Base-by-base conservation (phyloP, 2,888 invertebrate species). In the Melipona bicolor region DNA sequence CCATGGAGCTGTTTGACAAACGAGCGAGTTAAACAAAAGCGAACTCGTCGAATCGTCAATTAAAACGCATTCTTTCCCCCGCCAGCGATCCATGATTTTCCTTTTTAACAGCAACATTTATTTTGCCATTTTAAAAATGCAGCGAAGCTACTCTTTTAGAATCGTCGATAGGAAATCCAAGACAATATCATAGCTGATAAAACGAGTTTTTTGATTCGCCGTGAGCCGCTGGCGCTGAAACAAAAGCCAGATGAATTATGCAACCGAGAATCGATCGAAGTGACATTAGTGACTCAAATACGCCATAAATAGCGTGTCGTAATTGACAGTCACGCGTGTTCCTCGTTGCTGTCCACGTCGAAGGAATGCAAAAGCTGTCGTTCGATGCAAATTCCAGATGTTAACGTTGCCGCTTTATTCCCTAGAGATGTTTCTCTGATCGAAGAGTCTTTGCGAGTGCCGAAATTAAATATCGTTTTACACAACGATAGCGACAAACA, bases 201-300 rank as follows among this genome's bases (percentile, higher is more conserved):
- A 65, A 67, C 71, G 36, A 19, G 17, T 54, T 32, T 68, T 81
- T 81, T 67, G 21, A 43, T 49, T 5, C 56, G n/a, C 56, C 13
- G n/a, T 5, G 13, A 13, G 56, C n/a, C 13, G 43, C 21, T 72
- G 21, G 21, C 69, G 21, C 54, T 70, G 49, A 19, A 43, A 71
- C 78, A 80, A 80, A 70, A 80, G 78, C 49, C 78, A 65, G 64
- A 78, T 78, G 61, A 59, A 81, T 82, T 81, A 81, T 82, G 81
- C 81, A 81, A 81, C 59, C 49, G 69, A 54, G 69, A 81, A 56
- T 70, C 64, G 27, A 24, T 50, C 49, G 54, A 65, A 24, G 81
- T 62, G 43, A 19, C 81, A 59, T 69, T 50, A 81, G 62, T 56
- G 73, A 81, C 69, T 81, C 62, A 64, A 81, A 69, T 81, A 62